These are phyloP conservation scores for Drosophila paranaensis DNA, from an alignment of 2,888 invertebrate species.

Conservation along the genomic window DNA sequence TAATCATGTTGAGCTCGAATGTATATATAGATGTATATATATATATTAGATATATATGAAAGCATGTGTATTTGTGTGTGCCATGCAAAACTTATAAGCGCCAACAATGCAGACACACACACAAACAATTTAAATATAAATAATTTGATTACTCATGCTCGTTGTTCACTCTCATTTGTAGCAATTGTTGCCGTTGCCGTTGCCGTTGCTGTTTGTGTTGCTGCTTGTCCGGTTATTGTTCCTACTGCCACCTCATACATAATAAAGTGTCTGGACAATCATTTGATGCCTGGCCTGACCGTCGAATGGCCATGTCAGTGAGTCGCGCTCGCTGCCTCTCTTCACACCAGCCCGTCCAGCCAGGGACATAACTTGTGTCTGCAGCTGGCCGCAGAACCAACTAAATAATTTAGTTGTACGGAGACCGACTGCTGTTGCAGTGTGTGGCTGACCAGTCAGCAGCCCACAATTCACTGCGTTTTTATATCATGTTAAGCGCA, in stretches of 20 bases:
- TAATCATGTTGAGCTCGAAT: conserved; percentile 60
- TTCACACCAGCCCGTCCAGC: not conserved
- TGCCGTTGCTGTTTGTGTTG: conserved; percentile 5
- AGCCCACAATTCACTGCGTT: conserved; percentile 58
- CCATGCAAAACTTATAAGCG: conserved; percentile 57
- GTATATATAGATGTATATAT: conserved; percentile 3
- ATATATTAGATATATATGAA: conserved; percentile 1
- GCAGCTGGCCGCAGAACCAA: conserved; percentile 60
- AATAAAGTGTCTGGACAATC: conserved; percentile 81
- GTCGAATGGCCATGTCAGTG: conserved; percentile 60
- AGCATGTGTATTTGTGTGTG: not conserved
- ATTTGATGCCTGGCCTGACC: conserved; percentile 65
- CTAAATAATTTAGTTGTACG: conserved; percentile 79
- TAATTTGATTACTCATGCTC: conserved; percentile 76
- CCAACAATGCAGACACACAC: conserved; percentile 64
- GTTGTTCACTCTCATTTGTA: conserved; percentile 65
- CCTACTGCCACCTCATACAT: conserved; percentile 67
- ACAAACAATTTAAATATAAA: conserved; percentile 79
- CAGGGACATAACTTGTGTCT: conserved; percentile 49
- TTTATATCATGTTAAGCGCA: conserved; percentile 56
- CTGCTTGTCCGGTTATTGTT: conserved; percentile 30
- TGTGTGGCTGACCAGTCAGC: conserved; percentile 52
- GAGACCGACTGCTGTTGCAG: conserved; percentile 34
- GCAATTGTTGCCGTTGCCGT: conserved; percentile 32
- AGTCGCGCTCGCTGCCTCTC: conserved; percentile 37